Conservation (phyloP, 2,797 vertebrate genomes). For the Oophaga sylvatica region DNA sequence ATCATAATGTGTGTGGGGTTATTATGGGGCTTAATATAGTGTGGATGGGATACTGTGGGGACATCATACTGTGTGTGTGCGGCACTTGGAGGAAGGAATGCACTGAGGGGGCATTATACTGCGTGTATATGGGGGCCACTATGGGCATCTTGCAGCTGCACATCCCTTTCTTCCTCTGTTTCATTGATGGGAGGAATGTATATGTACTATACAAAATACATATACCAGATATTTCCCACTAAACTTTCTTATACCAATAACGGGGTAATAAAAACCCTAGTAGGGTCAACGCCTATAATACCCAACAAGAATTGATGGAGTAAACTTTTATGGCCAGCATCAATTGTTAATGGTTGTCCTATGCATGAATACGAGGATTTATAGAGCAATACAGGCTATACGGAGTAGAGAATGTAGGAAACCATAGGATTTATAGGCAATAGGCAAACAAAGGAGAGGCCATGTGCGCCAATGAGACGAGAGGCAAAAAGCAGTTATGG, state of each 20-base stretch:
- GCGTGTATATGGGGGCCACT: too few species aligned
- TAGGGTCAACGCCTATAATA: neutral
- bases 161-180: too few species aligned
- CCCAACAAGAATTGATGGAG: neutral
- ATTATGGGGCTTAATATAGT: too few species aligned
- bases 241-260: neutral
- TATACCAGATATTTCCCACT: neutral
- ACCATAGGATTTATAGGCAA: slow-evolving; percentile 35
- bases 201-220: too few species aligned
- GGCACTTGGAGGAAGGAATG: too few species aligned
- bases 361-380: slow-evolving; percentile 5
- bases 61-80: too few species aligned
- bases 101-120: too few species aligned
- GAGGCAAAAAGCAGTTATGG: slow-evolving; percentile 5
- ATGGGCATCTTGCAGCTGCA: too few species aligned
- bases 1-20: too few species aligned
- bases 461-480: neutral
- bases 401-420: neutral
- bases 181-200: too few species aligned
- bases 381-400: slow-evolving; percentile 27
- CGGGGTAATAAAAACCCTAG: neutral
- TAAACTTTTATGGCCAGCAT: neutral
- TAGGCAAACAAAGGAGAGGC: slow-evolving; percentile 36
- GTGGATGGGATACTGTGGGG: too few species aligned
- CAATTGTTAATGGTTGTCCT: neutral